Conservation (phyloP, 2,888 invertebrate species). For the Drepanosiphum platanoidis region DNA sequence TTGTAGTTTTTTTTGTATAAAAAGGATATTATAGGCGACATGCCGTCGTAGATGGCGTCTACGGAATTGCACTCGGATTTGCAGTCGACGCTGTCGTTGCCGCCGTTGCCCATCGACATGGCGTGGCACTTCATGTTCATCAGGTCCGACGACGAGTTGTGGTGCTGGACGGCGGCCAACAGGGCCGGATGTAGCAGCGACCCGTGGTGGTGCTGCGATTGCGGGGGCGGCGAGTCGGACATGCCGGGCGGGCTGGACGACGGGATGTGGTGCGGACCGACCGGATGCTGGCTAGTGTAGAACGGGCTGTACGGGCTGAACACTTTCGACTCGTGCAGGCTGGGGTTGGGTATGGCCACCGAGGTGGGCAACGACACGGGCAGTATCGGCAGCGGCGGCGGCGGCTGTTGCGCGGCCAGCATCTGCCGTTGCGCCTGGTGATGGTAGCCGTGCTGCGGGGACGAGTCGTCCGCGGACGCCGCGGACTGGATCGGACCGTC, state of each 20-base stretch:
- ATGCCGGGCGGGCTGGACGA: conserved; percentile 73
- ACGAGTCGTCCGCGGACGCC: conserved; percentile 74
- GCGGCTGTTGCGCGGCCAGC: conserved; percentile 77
- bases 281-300: conserved; percentile 71
- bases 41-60: conserved; percentile 87
- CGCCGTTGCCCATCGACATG: conserved; percentile 68
- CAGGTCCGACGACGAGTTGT: conserved; percentile 84
- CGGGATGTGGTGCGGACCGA: conserved; percentile 67
- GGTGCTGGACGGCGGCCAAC: conserved; percentile 84
- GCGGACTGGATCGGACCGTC: conserved; percentile 71
- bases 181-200: conserved; percentile 87
- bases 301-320: conserved; percentile 92
- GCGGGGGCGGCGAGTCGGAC: conserved; percentile 78
- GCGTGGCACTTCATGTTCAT: conserved; percentile 73
- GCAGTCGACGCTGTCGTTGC: conserved; percentile 85
- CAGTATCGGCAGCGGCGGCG: conserved; percentile 81
- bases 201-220: conserved; percentile 81
- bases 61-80: conserved; percentile 92
- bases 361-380: conserved; percentile 91
- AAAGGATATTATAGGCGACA: conserved; percentile 97
- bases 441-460: conserved; percentile 82
- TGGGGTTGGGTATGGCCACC: conserved; percentile 96
- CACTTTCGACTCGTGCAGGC: conserved; percentile 92
- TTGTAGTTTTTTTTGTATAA: conserved; percentile 67
- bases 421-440: conserved; percentile 81